Conservation (phyloP, 2,888 invertebrate species). For the Gryllus longicercus region DNA sequence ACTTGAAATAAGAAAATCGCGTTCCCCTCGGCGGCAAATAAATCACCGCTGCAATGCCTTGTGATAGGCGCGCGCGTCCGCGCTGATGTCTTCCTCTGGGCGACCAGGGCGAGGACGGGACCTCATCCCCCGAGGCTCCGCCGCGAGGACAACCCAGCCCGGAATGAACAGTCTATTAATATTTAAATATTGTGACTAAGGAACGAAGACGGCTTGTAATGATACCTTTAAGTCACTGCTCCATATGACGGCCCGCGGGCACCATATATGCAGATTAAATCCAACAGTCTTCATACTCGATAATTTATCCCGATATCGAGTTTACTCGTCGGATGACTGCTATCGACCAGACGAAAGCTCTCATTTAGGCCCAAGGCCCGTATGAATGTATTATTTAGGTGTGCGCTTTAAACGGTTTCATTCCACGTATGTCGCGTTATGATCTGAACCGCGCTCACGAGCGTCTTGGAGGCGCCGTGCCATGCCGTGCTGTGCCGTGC, state of each 20-base stretch:
- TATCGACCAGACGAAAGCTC: not conserved
- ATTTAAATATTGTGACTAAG: constrained; percentile 3
- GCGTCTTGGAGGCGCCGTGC: too few relatives aligned
- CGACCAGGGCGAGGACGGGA: too few relatives aligned
- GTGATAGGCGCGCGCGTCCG: too few relatives aligned
- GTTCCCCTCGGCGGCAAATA: too few relatives aligned
- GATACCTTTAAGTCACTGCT: not conserved
- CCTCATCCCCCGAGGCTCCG: too few relatives aligned
- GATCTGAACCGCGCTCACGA: too few relatives aligned
- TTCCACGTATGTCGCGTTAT: not conserved
- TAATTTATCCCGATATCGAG: not conserved
- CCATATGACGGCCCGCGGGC: not conserved
- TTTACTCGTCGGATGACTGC: not conserved
- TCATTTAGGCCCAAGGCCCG: not conserved
- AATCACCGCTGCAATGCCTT: too few relatives aligned
- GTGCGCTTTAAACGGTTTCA: not conserved
- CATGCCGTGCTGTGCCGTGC: too few relatives aligned
- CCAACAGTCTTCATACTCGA: not conserved
- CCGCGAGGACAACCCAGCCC: too few relatives aligned
- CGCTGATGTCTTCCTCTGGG: too few relatives aligned
- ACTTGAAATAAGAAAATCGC: too few relatives aligned
- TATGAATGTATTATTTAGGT: not conserved
- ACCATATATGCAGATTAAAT: not conserved
- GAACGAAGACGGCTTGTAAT: not conserved
- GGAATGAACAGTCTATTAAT: not conserved